Percentiles rank a stretch among this genome's conserved stretches.
Conservation (phyloP, 2,797 vertebrate species). For the Enteromius mattozi region DNA sequence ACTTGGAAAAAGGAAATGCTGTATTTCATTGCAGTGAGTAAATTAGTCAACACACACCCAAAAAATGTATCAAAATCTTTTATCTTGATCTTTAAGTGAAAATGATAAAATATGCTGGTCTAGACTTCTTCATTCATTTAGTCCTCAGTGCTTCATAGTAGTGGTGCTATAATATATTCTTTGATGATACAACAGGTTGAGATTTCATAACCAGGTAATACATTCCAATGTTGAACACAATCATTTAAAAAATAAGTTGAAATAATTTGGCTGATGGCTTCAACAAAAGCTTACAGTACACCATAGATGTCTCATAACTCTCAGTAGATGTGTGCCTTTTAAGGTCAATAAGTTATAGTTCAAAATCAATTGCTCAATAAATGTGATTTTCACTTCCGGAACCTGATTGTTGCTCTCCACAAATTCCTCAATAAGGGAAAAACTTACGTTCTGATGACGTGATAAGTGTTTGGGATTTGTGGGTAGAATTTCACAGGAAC, state of each 20-base stretch:
- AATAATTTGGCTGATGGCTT: background rate
- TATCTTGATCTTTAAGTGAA: no score
- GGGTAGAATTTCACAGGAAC: slow-evolving; percentile 67
- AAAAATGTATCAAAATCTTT: background rate
- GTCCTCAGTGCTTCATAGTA: background rate
- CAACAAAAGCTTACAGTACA: background rate
- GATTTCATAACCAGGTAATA: background rate
- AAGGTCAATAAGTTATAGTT: background rate
- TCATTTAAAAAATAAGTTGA: no score
- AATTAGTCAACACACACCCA: background rate
- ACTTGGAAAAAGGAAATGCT: background rate
- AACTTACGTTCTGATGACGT: slow-evolving; percentile 64
- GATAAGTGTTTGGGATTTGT: slow-evolving; percentile 68
- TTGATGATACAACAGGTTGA: background rate
- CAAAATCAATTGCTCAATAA: background rate
- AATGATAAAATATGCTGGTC: background rate
- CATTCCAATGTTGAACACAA: background rate
- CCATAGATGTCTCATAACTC: background rate
- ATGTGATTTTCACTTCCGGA: background rate
- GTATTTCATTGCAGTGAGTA: background rate
- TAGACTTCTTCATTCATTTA: background rate
- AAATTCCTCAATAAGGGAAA: slow-evolving; percentile 65
- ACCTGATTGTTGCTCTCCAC: slow-evolving; percentile 10
- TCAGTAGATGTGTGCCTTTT: background rate
- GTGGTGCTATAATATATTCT: background rate